A percentile compares a stretch with the other conserved stretches of the same genome.
These are phyloP conservation scores for Odocoileus hemionus DNA, from an alignment of 2,113 vertebrate species.

Conservation along the genomic window DNA sequence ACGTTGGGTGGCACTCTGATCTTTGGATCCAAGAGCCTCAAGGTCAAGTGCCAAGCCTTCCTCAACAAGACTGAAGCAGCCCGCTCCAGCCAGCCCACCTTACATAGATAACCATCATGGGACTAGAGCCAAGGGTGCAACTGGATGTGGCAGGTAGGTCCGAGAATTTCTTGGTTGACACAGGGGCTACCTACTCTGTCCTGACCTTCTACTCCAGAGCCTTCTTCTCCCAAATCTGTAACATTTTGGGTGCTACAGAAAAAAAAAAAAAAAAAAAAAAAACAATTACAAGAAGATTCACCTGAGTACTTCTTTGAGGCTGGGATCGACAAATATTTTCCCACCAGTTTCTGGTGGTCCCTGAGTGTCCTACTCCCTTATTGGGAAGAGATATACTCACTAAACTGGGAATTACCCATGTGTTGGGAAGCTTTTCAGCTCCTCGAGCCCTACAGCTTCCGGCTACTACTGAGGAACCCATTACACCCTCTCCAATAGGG, in stretches of 20 bases:
- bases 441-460: neutral
- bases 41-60: no score
- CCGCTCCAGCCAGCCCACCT: no score
- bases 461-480: neutral
- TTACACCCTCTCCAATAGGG: neutral
- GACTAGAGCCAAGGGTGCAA: neutral
- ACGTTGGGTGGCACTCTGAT: no score
- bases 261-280: neutral
- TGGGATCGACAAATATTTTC: neutral
- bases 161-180: neutral
- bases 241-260: neutral
- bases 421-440: neutral
- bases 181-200: neutral
- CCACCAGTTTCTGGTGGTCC: neutral
- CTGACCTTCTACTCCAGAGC: neutral
- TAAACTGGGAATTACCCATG: neutral
- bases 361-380: neutral
- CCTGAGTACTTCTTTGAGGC: neutral
- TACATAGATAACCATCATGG: neutral
- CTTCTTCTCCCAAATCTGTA: neutral
- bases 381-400: neutral
- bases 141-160: neutral
- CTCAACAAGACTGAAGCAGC: no score
- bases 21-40: no score
- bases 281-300: neutral